Evolutionary conservation across 2,888 invertebrate genomes (phyloP).

Genomic region (Hecatera dysodea): DNA sequence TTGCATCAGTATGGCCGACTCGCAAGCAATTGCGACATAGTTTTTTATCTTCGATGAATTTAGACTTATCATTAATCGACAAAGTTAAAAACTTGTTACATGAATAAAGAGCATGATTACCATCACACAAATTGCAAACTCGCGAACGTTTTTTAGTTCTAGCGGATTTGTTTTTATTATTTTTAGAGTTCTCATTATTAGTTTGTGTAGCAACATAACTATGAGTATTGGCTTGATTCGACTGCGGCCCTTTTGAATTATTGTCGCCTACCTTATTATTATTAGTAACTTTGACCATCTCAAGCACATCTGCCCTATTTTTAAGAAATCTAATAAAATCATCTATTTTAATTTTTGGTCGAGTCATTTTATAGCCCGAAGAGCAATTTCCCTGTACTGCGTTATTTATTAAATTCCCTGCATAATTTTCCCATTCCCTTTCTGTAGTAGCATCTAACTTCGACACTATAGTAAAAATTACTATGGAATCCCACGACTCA

Average conservation of each 20-base stretch:
- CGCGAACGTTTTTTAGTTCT: constrained; percentile 3
- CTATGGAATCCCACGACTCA: constrained; percentile 8
- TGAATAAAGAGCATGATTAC: constrained; percentile 5
- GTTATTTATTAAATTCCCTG: background rate
- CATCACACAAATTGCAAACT: constrained; percentile 8
- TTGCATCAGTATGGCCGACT: background rate
- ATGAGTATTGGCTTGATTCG: constrained; percentile 13
- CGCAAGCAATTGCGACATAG: constrained; percentile 11
- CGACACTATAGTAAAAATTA: background rate
- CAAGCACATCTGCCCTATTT: constrained; percentile 7
- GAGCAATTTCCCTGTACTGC: too few relatives aligned
- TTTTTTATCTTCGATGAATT: constrained; percentile 8
- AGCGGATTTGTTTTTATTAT: constrained; percentile 1
- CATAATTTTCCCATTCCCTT: constrained; percentile 18
- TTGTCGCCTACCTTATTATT: constrained; percentile 3
- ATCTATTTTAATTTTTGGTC: too few relatives aligned
- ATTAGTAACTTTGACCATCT: constrained; percentile 2
- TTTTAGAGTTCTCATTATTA: too few relatives aligned
- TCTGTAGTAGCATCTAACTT: constrained; percentile 21
- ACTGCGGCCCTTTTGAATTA: background rate
- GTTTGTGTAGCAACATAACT: constrained; percentile 16
- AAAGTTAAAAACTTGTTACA: constrained; percentile 6
- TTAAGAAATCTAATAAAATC: too few relatives aligned
- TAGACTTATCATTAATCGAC: background rate
- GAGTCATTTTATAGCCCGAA: too few relatives aligned